These are phyloP conservation scores for Amia ocellicauda DNA, from an alignment of 2,113 vertebrate species.

Conservation along the genomic window DNA sequence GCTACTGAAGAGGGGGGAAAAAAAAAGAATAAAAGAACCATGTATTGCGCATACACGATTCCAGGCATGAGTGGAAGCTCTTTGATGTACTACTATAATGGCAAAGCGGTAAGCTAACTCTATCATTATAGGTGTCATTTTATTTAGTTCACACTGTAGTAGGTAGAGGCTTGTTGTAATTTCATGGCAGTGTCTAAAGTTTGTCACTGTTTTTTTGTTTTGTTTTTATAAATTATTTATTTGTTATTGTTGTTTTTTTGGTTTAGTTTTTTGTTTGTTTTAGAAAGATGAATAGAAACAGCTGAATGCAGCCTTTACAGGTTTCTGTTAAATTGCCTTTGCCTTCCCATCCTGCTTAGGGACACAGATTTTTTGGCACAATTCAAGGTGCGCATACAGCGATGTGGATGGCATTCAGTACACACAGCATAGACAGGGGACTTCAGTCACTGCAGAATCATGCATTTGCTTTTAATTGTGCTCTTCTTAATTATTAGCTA, in stretches of 20 bases:
- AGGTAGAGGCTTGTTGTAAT: conserved; percentile 25
- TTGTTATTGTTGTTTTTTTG: conserved; percentile 14
- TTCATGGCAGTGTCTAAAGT: neutral
- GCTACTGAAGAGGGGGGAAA: conserved; percentile 54
- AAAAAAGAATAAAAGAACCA: conserved; percentile 62
- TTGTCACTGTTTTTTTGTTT: conserved; percentile 10
- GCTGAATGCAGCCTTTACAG: neutral
- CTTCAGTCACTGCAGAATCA: neutral
- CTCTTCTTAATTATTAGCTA: conserved; percentile 27
- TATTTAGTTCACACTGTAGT: conserved; percentile 58
- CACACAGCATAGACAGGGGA: conserved; percentile 7
- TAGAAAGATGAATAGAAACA: conserved; percentile 9
- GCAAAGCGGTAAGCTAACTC: conserved; percentile 85
- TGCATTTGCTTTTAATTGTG: conserved; percentile 20
- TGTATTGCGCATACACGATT: conserved; percentile 95
- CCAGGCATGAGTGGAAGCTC: conserved; percentile 88
- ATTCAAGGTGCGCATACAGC: conserved; percentile 6
- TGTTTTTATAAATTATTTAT: neutral
- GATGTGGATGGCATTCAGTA: neutral
- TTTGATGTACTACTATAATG: conserved; percentile 95
- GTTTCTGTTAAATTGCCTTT: neutral
- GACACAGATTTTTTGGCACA: conserved; percentile 15
- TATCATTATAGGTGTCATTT: conserved; percentile 58
- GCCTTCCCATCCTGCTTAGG: neutral
- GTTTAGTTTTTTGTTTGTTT: too few relatives aligned